Conservation (phyloP, 2,797 vertebrate genomes). For the Loriculus beryllinus region DNA sequence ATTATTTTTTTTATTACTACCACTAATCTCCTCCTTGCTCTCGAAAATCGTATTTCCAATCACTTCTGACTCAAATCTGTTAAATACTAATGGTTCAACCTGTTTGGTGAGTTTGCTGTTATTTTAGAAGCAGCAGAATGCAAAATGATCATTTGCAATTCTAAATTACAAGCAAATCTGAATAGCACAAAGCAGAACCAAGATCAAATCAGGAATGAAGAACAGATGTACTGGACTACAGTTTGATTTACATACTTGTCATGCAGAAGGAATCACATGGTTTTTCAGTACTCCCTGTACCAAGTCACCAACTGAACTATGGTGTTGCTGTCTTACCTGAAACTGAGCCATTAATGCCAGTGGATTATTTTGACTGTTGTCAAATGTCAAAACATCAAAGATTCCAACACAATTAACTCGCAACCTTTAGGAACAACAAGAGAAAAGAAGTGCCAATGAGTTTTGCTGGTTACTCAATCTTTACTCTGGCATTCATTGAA, state of each 20-base stretch:
- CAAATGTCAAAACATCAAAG: constrained; percentile 98
- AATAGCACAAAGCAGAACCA: neutral
- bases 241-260: neutral
- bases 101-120: neutral
- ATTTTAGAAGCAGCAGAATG: neutral
- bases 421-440: constrained; percentile 73
- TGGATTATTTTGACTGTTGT: constrained; percentile 98
- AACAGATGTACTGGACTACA: neutral
- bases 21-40: neutral
- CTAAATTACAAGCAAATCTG: neutral
- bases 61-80: neutral
- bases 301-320: neutral
- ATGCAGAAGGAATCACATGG: neutral
- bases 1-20: neutral
- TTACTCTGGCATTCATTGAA: neutral
- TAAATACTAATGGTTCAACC: neutral
- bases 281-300: neutral
- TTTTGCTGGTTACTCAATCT: neutral
- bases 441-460: neutral
- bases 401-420: constrained; percentile 94
- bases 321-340: constrained; percentile 72
- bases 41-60: neutral
- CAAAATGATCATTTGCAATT: neutral
- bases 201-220: neutral
- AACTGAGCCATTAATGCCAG: constrained; percentile 97